These are phyloP conservation scores for Drosophila koepferae DNA, from an alignment of 2,888 invertebrate genomes.

Conservation along the genomic window DNA sequence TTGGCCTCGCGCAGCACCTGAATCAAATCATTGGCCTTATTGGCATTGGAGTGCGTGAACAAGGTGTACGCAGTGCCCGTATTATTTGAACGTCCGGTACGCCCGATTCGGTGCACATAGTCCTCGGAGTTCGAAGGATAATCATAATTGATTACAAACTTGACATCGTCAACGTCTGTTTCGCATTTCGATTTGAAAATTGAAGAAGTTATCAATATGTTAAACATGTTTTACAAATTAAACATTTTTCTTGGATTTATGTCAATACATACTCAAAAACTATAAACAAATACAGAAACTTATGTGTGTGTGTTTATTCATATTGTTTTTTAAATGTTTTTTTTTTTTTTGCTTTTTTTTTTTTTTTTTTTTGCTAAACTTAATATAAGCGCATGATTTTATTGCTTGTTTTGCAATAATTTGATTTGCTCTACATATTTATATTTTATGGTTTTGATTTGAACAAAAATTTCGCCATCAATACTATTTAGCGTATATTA, in stretches of 20 bases:
- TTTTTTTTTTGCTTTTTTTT: constrained; percentile 17
- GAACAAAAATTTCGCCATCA: constrained; percentile 85
- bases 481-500: constrained; percentile 82
- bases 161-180: constrained; percentile 98
- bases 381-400: constrained; percentile 57
- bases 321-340: constrained; percentile 5
- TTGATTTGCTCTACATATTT: constrained; percentile 21
- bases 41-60: constrained; percentile 95
- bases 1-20: constrained; percentile 97
- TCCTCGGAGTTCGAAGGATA: constrained; percentile 99
- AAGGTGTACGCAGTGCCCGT: constrained; percentile 98
- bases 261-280: constrained; percentile 63
- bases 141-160: constrained; percentile 99
- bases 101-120: constrained; percentile 96
- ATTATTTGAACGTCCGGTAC: constrained; percentile 96
- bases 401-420: constrained; percentile 18
- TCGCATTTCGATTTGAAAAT: constrained; percentile 67
- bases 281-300: constrained; percentile 78
- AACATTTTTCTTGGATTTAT: constrained; percentile 12
- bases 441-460: constrained; percentile 46
- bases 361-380: constrained; percentile 54
- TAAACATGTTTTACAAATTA: constrained; percentile 48
- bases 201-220: constrained; percentile 71
- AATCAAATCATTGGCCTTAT: constrained; percentile 96
- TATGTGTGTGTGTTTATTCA: constrained; percentile 65